Evolutionary conservation across 2,888 invertebrate species (phyloP), one percentile per base, ranked within the genome.

Genomic region (Pomacea canaliculata): DNA sequence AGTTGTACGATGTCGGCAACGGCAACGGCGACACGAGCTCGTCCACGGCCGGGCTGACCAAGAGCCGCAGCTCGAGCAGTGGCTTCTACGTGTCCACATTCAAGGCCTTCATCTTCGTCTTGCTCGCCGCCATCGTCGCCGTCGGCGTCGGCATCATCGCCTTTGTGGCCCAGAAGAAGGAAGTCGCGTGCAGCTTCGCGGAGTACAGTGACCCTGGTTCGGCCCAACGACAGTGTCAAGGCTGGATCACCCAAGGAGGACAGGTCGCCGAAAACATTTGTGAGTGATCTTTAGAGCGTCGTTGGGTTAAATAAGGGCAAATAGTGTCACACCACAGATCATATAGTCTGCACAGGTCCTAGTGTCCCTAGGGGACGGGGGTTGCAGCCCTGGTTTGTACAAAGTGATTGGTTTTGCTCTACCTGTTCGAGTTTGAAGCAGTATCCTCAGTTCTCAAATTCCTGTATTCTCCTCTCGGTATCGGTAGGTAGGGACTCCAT

Each of bases 91-190:
- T 86, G 9, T 79, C 81, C 12, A 73, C 80, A 7, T 76, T 80
- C 8, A 84, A 83, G 65, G 87, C 83, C 8, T 86, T 87, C 71
- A 76, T 85, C 60, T 78, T 86, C 23, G 81, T 82, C 51, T 79
- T 87, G 60, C 73, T 87, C 73, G 86, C 85, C 3, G 71, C 84
- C n/a, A 77, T 82, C 8, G 70, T 86, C 0, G 85, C 86, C 13
- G 85, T 87, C 8, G 86, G 86, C 7, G 86, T 87, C n/a, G 87
- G 86, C 8, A 77, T 87, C 19, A 83, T 86, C 46, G 86, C 86
- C 46, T 84, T 85, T 75, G 85, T 87, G 77, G 86, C 86, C 0
- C 82, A 78, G 46, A 81, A 49, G 56, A 80, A 94, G 94, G 77
- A 79, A 13, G 71, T 85, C 18, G 82, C 83, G 60, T 86, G 86